Conservation (phyloP, 2,797 vertebrate species). For the Erethizon dorsatum region DNA sequence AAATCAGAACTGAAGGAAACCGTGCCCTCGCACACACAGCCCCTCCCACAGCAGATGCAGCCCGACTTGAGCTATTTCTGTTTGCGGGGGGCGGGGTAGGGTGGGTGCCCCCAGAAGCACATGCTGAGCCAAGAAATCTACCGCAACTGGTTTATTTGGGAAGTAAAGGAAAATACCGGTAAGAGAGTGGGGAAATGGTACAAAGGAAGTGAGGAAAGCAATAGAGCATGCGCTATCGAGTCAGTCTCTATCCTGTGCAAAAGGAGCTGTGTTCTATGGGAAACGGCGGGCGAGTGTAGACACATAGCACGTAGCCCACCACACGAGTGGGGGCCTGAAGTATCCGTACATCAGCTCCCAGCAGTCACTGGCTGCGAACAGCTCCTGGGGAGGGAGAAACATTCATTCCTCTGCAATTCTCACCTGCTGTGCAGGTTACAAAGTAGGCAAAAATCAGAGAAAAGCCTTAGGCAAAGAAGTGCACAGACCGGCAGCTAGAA, state of each 20-base stretch:
- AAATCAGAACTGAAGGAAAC: slow-evolving; percentile 22
- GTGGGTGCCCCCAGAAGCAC: not conserved
- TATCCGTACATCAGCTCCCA: not conserved
- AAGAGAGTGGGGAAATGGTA: not conserved
- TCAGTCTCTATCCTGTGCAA: not conserved
- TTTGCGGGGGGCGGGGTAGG: not conserved
- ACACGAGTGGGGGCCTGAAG: not conserved
- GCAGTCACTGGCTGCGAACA: not conserved
- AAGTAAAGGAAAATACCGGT: slow-evolving; percentile 23
- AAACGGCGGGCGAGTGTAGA: not conserved
- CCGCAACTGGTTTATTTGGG: slow-evolving; percentile 5
- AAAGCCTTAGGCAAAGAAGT: slow-evolving; percentile 1
- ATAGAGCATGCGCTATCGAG: not conserved
- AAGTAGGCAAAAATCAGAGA: not conserved
- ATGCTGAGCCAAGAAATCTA: slow-evolving; percentile 5
- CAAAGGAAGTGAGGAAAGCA: not conserved
- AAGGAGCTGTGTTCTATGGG: not conserved
- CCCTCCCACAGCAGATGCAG: not conserved
- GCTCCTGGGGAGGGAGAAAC: not conserved
- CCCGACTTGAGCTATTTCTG: not conserved
- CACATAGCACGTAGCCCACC: not conserved
- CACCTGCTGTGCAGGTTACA: not conserved
- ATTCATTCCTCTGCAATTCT: slow-evolving; percentile 6
- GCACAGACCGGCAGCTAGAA: not conserved
- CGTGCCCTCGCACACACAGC: not conserved